A percentile compares a stretch with the other conserved stretches of the same genome.
phyloP scores from a whole-genome alignment of 2,888 invertebrate species.

The Perizoma affinitatum region DNA sequence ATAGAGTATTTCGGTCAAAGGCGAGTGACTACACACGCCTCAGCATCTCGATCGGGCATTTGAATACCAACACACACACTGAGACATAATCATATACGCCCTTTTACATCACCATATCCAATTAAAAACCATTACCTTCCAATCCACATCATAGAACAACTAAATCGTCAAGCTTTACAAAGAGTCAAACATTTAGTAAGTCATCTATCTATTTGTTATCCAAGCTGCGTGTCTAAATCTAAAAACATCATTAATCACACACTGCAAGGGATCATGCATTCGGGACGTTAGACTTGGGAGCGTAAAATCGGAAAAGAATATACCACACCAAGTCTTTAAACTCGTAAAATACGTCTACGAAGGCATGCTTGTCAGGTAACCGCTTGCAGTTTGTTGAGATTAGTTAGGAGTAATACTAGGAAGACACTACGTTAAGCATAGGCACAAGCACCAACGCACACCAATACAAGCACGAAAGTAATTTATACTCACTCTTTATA shows the following conservation, averaged over 20 bases:
- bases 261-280: conserved; percentile 80
- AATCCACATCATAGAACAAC: conserved; percentile 82
- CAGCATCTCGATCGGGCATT: conserved; percentile 86
- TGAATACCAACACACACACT: conserved; percentile 90
- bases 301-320: conserved; percentile 49
- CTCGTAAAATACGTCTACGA: conserved; percentile 54
- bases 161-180: conserved; percentile 81
- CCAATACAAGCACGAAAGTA: conserved; percentile 84
- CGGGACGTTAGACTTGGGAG: conserved; percentile 66
- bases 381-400: conserved; percentile 79
- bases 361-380: conserved; percentile 66
- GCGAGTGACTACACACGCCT: conserved; percentile 67
- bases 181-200: conserved; percentile 80
- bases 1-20: conserved; percentile 77
- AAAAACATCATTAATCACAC: conserved; percentile 63
- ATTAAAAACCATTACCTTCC: conserved; percentile 82
- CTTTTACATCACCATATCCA: conserved; percentile 82
- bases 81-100: conserved; percentile 75
- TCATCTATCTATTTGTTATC: conserved; percentile 61
- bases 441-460: conserved; percentile 84
- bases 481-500: conserved; percentile 88
- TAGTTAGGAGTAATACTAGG: conserved; percentile 66
- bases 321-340: conserved; percentile 66
- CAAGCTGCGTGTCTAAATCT: conserved; percentile 75
- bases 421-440: conserved; percentile 77